phyloP scores from a whole-genome alignment of 30 jellyfish, hydroid and myxozoan species.

The Pelagia noctiluca region DNA sequence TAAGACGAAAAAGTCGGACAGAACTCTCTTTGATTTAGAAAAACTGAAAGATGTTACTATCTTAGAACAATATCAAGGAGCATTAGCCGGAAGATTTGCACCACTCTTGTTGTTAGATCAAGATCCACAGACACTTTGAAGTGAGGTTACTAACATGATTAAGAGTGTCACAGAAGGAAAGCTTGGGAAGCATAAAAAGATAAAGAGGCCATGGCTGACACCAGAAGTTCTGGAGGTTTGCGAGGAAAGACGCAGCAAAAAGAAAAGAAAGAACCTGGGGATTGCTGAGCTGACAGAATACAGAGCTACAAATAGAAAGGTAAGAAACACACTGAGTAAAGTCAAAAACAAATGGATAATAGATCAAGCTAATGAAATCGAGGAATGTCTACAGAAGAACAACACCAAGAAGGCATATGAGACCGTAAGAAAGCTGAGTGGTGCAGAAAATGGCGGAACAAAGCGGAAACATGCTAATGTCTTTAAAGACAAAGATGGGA shows the following conservation, averaged over 20 bases:
- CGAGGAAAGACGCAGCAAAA: constrained; percentile 11
- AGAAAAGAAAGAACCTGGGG: background rate
- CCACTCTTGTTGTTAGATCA: constrained; percentile 20
- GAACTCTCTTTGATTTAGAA: constrained; percentile 25
- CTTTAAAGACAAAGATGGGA: background rate
- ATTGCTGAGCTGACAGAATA: constrained; percentile 9
- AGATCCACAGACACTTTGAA: background rate
- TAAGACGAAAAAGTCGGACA: background rate
- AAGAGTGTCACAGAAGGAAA: constrained; percentile 9
- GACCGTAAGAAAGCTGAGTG: constrained; percentile 21
- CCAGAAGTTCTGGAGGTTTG: constrained; percentile 10
- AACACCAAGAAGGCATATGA: constrained; percentile 19
- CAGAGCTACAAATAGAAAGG: constrained; percentile 3
- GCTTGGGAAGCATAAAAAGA: constrained; percentile 15
- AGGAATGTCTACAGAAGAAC: background rate
- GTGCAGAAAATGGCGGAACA: background rate
- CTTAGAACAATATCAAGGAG: constrained; percentile 9
- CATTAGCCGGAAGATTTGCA: constrained; percentile 36
- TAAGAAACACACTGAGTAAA: background rate
- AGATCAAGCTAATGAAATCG: constrained; percentile 7
- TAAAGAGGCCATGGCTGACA: constrained; percentile 33
- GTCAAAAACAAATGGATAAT: background rate
- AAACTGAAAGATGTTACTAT: constrained; percentile 23
- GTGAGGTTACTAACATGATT: constrained; percentile 7
- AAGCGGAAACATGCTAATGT: background rate